Percentiles rank a stretch among this genome's conserved stretches.
Conservation (phyloP, 2,113 vertebrate genomes). For the Azemiops feae region DNA sequence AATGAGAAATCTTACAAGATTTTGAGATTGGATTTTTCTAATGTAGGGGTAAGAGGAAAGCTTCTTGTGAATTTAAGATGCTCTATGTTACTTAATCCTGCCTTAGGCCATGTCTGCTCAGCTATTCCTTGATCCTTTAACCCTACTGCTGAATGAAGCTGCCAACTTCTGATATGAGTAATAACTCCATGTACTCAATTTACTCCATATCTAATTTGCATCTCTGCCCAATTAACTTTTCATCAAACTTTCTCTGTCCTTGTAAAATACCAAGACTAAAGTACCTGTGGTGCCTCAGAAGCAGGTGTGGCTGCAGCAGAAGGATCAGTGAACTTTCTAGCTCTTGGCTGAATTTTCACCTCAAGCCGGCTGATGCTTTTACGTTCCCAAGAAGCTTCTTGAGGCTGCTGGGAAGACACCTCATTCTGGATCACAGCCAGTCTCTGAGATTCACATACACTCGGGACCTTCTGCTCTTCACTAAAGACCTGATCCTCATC, state of each 20-base stretch:
- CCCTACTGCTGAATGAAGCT: background rate
- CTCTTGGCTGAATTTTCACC: conserved; percentile 51
- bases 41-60: background rate
- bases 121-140: background rate
- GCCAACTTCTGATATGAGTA: background rate
- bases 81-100: background rate
- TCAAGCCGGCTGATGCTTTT: conserved; percentile 27
- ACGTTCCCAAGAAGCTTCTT: background rate
- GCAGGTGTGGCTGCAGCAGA: background rate
- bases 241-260: background rate
- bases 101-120: background rate
- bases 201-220: background rate
- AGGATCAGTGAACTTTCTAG: background rate
- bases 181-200: background rate
- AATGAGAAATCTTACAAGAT: background rate
- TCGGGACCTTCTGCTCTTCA: background rate
- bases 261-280: background rate
- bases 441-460: background rate
- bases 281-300: conserved; percentile 47
- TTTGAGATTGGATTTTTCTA: background rate
- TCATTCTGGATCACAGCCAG: conserved; percentile 20
- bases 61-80: background rate
- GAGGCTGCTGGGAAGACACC: background rate
- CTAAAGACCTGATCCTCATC: rapidly evolving
- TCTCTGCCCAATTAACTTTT: background rate